Evolutionary conservation across 2,888 invertebrate genomes (phyloP).

Genomic region (Rapana venosa): DNA sequence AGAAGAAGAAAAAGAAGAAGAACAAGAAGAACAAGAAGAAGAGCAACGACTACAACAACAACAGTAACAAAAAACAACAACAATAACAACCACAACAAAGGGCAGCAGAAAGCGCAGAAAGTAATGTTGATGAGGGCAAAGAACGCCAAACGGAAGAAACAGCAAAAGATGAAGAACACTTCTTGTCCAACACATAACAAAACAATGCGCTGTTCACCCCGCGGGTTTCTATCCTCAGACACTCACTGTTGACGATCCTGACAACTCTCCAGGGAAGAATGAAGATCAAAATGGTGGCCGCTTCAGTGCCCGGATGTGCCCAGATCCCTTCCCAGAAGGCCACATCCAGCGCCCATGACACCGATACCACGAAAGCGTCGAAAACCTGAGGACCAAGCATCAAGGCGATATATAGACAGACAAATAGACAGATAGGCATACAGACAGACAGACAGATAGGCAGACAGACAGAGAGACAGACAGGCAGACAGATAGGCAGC

Average conservation of each 20-base stretch:
- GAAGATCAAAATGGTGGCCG: constrained; percentile 70
- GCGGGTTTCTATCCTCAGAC: not conserved
- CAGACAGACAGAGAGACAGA: too few relatives aligned
- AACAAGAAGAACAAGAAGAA: too few relatives aligned
- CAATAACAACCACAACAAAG: too few relatives aligned
- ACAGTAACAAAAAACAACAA: too few relatives aligned
- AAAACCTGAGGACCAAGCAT: constrained; percentile 61
- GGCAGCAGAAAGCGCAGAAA: too few relatives aligned
- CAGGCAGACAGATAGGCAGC: too few relatives aligned
- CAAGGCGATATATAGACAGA: not conserved
- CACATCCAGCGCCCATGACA: constrained; percentile 71
- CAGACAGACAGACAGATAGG: too few relatives aligned
- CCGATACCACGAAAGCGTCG: constrained; percentile 69
- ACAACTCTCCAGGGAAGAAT: constrained; percentile 73
- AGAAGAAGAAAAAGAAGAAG: too few relatives aligned
- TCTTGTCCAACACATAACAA: not conserved
- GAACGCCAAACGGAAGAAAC: not conserved
- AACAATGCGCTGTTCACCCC: not conserved
- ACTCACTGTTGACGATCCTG: constrained; percentile 74
- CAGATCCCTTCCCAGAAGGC: constrained; percentile 73
- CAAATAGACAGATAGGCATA: too few relatives aligned
- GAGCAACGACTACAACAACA: too few relatives aligned
- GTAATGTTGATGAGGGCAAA: too few relatives aligned
- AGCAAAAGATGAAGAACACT: not conserved
- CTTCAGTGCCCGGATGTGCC: constrained; percentile 70